Conservation (phyloP, 2,888 invertebrate genomes). For the Volucella bombylans region DNA sequence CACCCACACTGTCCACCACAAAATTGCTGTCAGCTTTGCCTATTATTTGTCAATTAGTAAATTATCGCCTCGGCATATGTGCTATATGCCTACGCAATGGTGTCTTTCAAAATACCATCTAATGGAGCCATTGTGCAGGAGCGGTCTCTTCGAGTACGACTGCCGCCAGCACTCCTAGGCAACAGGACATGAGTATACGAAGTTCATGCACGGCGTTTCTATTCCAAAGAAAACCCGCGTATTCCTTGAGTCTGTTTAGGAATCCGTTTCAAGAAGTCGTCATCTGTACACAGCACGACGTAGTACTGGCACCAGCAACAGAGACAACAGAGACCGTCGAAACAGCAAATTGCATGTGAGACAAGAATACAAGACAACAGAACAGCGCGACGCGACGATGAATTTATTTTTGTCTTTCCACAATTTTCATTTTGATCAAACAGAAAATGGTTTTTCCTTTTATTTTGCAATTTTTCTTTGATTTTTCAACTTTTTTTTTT, state of each 20-base stretch:
- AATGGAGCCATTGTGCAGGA: neutral
- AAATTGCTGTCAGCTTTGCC: neutral
- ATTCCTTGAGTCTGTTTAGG: slow-evolving; percentile 30
- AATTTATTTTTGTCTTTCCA: slow-evolving; percentile 71
- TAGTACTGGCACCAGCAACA: neutral
- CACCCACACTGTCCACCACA: neutral
- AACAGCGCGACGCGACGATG: slow-evolving; percentile 30
- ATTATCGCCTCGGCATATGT: neutral
- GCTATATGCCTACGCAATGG: neutral
- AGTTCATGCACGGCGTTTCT: slow-evolving; percentile 42
- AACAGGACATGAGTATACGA: slow-evolving; percentile 28
- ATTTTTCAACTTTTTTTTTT: slow-evolving; percentile 11
- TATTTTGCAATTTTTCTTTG: neutral
- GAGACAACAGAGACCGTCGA: slow-evolving; percentile 42
- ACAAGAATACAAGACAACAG: neutral
- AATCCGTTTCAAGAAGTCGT: slow-evolving; percentile 25
- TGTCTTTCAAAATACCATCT: neutral
- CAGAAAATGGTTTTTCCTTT: slow-evolving; percentile 16
- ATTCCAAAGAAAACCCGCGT: slow-evolving; percentile 36
- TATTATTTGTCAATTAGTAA: slow-evolving; percentile 12
- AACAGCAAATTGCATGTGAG: neutral
- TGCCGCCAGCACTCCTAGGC: slow-evolving; percentile 8
- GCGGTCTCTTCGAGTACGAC: slow-evolving; percentile 2
- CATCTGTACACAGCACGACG: neutral
- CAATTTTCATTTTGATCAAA: slow-evolving; percentile 67